phyloP scores from a whole-genome alignment of 2,888 invertebrate species.

The Synergus japonicus region DNA sequence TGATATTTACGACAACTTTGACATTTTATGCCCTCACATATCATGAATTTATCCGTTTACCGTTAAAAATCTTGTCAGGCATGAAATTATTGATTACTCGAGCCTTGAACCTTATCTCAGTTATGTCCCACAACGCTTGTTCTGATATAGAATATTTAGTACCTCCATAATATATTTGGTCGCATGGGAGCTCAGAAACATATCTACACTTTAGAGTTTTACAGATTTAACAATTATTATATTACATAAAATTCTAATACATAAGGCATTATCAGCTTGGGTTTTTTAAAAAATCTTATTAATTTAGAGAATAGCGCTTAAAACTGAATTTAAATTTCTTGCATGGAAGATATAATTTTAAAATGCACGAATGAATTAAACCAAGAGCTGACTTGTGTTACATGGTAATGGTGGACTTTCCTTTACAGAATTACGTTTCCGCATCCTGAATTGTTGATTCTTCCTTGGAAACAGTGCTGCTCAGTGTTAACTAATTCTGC shows the following conservation, averaged over 20 bases:
- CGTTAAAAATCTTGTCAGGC: background rate
- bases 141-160: background rate
- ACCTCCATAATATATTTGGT: background rate
- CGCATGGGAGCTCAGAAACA: background rate
- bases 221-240: background rate
- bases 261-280: background rate
- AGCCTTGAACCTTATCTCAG: background rate
- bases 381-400: background rate
- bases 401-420: background rate
- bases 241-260: no score
- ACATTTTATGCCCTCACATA: background rate
- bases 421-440: slow-evolving; percentile 8
- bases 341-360: background rate
- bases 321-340: no score
- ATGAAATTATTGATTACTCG: background rate
- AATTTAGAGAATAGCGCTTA: no score
- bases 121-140: background rate
- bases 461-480: background rate
- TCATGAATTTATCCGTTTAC: background rate
- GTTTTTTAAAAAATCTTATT: no score
- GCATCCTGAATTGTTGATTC: slow-evolving; percentile 15
- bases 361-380: background rate
- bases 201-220: background rate
- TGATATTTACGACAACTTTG: background rate
- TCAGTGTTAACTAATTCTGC: slow-evolving; percentile 19